Percentiles rank a stretch among this genome's conserved stretches.
phyloP scores from a whole-genome alignment of 2,113 vertebrate species.

The Aramus guarauna region DNA sequence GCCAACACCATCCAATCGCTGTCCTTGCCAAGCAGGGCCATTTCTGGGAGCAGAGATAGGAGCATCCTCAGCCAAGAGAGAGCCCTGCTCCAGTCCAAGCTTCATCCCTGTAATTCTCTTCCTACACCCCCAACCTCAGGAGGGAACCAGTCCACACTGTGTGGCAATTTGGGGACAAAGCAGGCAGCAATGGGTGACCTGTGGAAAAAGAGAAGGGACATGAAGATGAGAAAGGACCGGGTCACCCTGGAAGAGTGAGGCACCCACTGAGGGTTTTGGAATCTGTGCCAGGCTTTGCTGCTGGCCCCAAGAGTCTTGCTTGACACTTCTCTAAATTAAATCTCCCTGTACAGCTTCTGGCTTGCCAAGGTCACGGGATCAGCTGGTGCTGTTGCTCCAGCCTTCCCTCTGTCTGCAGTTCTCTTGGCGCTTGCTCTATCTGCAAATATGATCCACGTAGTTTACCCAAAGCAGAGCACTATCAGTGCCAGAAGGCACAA shows the following conservation, averaged over 20 bases:
- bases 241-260: background rate
- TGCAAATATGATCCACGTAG: accelerated
- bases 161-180: background rate
- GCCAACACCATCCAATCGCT: accelerated
- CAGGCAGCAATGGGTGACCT: background rate
- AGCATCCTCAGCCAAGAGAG: background rate
- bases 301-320: background rate
- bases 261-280: background rate
- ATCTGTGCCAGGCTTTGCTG: background rate
- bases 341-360: background rate
- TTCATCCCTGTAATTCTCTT: background rate
- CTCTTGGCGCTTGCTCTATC: accelerated
- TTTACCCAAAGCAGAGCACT: background rate
- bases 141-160: accelerated
- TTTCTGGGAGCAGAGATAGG: background rate
- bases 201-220: background rate
- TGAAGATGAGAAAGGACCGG: background rate
- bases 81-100: background rate
- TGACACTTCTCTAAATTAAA: slow-evolving; percentile 56
- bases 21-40: background rate
- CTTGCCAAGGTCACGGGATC: background rate
- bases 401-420: background rate
- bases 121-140: background rate
- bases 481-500: background rate
- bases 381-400: background rate